phyloP scores from a whole-genome alignment of 2,888 invertebrate species.

The Periphyllus acericola region DNA sequence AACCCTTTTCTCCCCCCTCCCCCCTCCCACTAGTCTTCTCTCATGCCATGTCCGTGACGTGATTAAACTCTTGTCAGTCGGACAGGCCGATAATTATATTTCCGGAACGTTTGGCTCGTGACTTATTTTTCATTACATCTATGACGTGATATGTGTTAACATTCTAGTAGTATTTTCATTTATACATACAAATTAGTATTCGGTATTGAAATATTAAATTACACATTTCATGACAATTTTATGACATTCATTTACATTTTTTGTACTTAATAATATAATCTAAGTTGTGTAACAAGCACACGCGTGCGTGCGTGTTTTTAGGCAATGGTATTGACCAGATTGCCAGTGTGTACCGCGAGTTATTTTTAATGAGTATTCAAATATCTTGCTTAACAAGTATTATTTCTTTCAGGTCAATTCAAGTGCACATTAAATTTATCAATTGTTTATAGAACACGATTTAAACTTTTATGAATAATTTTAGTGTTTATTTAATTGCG shows the following conservation, averaged over 20 bases:
- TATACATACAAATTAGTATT: constrained; percentile 12
- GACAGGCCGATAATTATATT: constrained; percentile 62
- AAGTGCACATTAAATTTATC: too few relatives aligned
- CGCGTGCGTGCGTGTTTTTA: too few relatives aligned
- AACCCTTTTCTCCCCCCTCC: constrained; percentile 45
- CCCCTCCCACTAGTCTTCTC: neutral
- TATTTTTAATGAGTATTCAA: too few relatives aligned
- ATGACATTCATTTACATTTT: neutral
- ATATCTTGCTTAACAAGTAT: too few relatives aligned
- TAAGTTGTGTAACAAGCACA: neutral
- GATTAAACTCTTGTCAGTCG: constrained; percentile 62
- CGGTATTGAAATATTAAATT: constrained; percentile 22
- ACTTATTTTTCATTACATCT: constrained; percentile 59
- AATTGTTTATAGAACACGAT: too few relatives aligned
- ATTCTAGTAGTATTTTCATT: constrained; percentile 29
- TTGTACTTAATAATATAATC: neutral
- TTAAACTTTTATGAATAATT: too few relatives aligned
- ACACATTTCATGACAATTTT: neutral
- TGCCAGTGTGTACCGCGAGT: too few relatives aligned
- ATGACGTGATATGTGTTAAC: constrained; percentile 24
- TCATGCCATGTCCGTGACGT: constrained; percentile 52
- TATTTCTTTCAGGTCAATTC: too few relatives aligned
- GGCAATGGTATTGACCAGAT: too few relatives aligned
- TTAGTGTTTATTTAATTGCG: too few relatives aligned
- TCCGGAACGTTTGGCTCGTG: constrained; percentile 60